phyloP scores from a whole-genome alignment of 2,113 vertebrate genomes.

The Rutilus rutilus region DNA sequence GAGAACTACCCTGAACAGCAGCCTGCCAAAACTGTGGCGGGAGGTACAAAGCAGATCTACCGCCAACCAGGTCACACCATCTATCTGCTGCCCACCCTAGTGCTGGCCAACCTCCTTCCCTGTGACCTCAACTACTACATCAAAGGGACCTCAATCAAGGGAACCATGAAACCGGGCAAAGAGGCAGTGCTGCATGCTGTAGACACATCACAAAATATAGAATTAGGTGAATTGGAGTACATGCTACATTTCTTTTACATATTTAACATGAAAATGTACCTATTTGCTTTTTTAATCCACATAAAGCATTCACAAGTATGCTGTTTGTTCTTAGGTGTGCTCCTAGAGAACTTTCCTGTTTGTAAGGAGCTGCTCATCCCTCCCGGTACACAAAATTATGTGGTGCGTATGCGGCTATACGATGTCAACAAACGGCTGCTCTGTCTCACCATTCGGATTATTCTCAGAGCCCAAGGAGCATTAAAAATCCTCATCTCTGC shows the following conservation, averaged over 20 bases:
- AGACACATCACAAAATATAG: slow-evolving; percentile 95
- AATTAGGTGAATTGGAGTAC: slow-evolving; percentile 82
- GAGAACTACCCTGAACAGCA: slow-evolving; percentile 95
- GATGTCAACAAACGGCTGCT: slow-evolving; percentile 86
- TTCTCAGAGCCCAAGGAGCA: slow-evolving; percentile 90
- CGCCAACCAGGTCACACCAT: slow-evolving; percentile 94
- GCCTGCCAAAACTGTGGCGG: slow-evolving; percentile 88
- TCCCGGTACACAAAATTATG: slow-evolving; percentile 94
- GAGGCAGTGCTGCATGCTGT: slow-evolving; percentile 88
- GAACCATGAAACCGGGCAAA: slow-evolving; percentile 88
- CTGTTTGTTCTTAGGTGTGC: slow-evolving; percentile 75
- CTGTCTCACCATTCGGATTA: slow-evolving; percentile 90
- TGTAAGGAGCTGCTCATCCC: slow-evolving; percentile 97
- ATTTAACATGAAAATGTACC: neutral
- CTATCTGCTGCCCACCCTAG: slow-evolving; percentile 92
- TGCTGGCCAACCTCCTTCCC: slow-evolving; percentile 91
- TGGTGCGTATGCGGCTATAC: slow-evolving; percentile 92
- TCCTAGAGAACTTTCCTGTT: slow-evolving; percentile 88
- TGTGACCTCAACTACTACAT: slow-evolving; percentile 94
- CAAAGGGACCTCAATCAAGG: slow-evolving; percentile 87
- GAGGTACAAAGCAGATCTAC: slow-evolving; percentile 91
- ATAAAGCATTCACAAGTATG: neutral
- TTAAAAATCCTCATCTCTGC: slow-evolving; percentile 92
- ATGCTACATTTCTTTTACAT: neutral
- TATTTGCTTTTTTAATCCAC: neutral